Evolutionary conservation across 2,797 vertebrate species (phyloP), one percentile per base, ranked within the genome.

Genomic region (Peromyscus aztecus): DNA sequence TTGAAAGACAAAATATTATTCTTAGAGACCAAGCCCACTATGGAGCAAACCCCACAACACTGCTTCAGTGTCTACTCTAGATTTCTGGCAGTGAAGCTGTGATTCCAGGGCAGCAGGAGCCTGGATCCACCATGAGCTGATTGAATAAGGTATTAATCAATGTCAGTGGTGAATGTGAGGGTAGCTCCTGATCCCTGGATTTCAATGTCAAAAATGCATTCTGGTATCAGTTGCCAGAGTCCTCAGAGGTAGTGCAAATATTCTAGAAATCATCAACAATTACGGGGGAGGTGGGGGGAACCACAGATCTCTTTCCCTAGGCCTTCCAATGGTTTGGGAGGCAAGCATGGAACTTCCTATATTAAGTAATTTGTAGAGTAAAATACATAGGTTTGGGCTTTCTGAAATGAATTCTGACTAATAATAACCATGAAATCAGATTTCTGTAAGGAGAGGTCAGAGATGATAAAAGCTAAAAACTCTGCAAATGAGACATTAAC

Each of bases 351-450:
- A 73, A 49, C 31, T 43, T 34, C 52, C 87, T 52, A 0, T 17
- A 57, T 91, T 92, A 95, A 94, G 76, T 61, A 34, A 81, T 23
- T 4, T 83, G 16, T 65, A 6, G 0, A 8, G 71, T 90, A 46
- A 92, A 90, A 83, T 75, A 90, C 13, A 37, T 52, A 78, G 6
- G 76, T 67, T 96, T 71, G 61, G 89, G 9, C 29, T 96, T 90
- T 78, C 29, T 46, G 69, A 81, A 92, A n/a, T 65, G 24, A 96
- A 83, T 57, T 80, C 84, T 90, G 34, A 63, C 23, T 80, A 46
- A 63, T 71, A 78, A 6, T 55, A 78, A 37, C 7, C 13, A 49
- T 24, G 5, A 12, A 14, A 0, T 55, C 23, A 81, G 61, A 17
- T 49, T 90, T 92, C 75, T 40, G 0, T 69, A 34, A 46, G 11